Conservation (phyloP, 1,140 invertebrate genomes). For the Euglossa dilemma region DNA sequence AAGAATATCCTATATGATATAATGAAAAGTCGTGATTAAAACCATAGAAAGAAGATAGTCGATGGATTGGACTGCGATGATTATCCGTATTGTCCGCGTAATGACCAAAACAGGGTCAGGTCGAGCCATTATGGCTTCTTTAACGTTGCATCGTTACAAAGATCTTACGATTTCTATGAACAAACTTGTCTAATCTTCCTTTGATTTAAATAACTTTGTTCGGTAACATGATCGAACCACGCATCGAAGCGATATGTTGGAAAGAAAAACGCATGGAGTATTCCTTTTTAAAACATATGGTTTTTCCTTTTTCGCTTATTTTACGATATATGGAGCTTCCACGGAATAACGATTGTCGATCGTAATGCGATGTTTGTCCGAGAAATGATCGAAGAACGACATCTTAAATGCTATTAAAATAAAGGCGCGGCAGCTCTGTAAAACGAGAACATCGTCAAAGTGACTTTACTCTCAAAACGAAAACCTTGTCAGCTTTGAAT, state of each 20-base stretch:
- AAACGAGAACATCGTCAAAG: conserved; percentile 36
- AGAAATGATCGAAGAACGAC: conserved; percentile 52
- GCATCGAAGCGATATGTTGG: not conserved
- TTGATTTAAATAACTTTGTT: not conserved
- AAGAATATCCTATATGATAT: not conserved
- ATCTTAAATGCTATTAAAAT: conserved; percentile 61
- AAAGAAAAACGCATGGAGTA: not conserved
- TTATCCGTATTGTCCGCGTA: conserved; percentile 66
- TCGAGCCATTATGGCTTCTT: conserved; percentile 69
- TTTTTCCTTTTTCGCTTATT: not conserved
- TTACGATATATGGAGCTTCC: conserved; percentile 10
- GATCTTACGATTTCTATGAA: conserved; percentile 30
- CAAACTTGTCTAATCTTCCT: not conserved
- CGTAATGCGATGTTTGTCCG: conserved; percentile 49
- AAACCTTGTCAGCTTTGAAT: conserved; percentile 11
- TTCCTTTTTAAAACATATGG: not conserved
- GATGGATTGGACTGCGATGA: conserved; percentile 55
- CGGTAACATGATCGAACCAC: not conserved
- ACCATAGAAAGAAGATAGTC: conserved; percentile 71
- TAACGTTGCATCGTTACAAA: conserved; percentile 47
- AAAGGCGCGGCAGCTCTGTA: conserved; percentile 66
- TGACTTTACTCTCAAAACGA: conserved; percentile 33
- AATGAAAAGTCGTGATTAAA: conserved; percentile 65
- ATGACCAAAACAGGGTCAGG: conserved; percentile 73
- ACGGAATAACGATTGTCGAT: not conserved